These are phyloP conservation scores for Coptodon rendalli DNA, from an alignment of 2,113 vertebrate genomes.

Conservation along the genomic window DNA sequence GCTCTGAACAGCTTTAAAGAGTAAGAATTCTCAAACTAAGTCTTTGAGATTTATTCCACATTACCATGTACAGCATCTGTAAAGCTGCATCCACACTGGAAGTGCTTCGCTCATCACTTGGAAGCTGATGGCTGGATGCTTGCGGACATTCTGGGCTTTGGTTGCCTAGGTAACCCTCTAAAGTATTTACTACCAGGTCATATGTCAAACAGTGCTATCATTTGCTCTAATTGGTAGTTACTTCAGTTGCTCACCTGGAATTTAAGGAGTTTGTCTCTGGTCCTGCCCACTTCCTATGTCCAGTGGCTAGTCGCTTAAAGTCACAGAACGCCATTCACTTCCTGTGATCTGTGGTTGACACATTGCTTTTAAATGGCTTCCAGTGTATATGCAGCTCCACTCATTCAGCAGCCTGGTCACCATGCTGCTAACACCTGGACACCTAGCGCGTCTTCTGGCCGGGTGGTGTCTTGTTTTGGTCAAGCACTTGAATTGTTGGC, in stretches of 20 bases:
- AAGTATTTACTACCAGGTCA: not conserved
- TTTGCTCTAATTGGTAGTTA: not conserved
- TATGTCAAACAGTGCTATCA: not conserved
- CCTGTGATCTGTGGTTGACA: not conserved
- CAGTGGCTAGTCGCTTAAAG: not conserved
- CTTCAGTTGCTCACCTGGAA: not conserved
- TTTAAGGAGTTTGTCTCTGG: not conserved
- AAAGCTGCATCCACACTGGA: not conserved
- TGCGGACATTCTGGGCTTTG: not conserved
- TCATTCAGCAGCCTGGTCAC: not conserved
- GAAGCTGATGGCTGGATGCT: not conserved
- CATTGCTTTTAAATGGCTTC: not conserved
- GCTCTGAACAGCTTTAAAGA: too few species aligned
- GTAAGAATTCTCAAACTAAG: not conserved
- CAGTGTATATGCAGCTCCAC: not conserved
- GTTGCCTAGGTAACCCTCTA: not conserved
- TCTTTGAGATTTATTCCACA: not conserved
- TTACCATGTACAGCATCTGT: not conserved
- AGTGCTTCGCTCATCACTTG: not conserved
- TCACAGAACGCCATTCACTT: not conserved
- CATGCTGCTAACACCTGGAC: not conserved
- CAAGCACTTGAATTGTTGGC: not conserved
- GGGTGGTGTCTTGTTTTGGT: not conserved
- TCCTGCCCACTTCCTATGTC: not conserved
- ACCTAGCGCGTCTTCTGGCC: not conserved